Percentiles rank a stretch among this genome's conserved stretches.
phyloP scores from a whole-genome alignment of 2,113 vertebrate species.

The Cisticola juncidis region DNA sequence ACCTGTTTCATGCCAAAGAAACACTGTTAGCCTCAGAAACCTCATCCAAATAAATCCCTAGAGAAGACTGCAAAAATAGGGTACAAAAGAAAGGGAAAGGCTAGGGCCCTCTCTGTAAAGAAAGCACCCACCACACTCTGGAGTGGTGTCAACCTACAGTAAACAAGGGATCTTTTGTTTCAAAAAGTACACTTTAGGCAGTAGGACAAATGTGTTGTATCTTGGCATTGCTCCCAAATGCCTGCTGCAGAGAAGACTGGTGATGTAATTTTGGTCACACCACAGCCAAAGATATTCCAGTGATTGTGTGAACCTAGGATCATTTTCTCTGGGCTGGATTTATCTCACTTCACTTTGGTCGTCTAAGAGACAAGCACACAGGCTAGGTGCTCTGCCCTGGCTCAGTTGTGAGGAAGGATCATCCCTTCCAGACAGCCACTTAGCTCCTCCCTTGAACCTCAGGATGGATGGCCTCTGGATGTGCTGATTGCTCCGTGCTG shows the following conservation, averaged over 20 bases:
- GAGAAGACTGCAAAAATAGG: neutral
- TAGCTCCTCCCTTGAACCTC: neutral
- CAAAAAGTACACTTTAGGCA: neutral
- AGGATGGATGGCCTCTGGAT: neutral
- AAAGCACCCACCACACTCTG: rapidly evolving
- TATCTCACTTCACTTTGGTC: neutral
- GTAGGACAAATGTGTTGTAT: neutral
- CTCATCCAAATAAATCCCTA: neutral
- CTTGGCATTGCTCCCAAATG: neutral
- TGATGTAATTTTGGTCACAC: neutral
- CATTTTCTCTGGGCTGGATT: neutral
- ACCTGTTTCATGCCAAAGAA: neutral
- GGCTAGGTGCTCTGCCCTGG: neutral
- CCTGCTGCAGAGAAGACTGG: neutral
- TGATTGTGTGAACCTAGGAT: neutral
- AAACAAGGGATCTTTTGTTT: constrained; percentile 2
- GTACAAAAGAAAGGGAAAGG: neutral
- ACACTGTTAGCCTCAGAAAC: neutral
- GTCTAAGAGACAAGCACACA: neutral
- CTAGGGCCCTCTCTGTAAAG: neutral
- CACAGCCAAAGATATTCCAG: neutral
- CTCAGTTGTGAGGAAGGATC: neutral
- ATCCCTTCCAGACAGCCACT: neutral
- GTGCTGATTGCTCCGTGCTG: neutral
- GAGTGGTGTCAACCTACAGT: neutral